Base-by-base conservation (phyloP, 1,140 invertebrate species). In the Schlechtendalia chinensis region DNA sequence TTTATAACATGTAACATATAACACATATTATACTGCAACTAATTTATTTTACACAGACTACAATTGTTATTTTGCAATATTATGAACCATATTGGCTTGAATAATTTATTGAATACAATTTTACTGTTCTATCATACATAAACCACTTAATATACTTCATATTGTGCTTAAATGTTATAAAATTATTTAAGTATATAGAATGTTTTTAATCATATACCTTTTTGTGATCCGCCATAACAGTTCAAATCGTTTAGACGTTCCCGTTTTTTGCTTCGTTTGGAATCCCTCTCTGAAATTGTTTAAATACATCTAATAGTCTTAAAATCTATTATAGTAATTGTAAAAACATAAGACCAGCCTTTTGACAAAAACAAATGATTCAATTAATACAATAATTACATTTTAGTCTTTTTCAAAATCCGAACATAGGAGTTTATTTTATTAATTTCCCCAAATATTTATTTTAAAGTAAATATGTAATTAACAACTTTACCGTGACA, bases 171-270 rank as follows among this genome's bases (percentile, higher is more conserved):
- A 32, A 14, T 29, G 54, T 29, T 11, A 29, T 72, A 54, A n/a
- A 72, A 54, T 27, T 72, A 54, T 54, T 72, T 54, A 72, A 29
- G 1, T 45, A 53, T 54, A 29, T 19, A n/a, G 54, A 54, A 54
- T 54, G 3, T 19, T 29, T 29, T 29, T 72, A 29, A 54, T 54
- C 24, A 82, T 84, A 86, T 91, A 91, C 90, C 90, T 91, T 90
- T 91, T 86, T 87, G 89, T 83, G 88, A 87, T 87, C 88, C 89
- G 86, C 90, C 89, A 87, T 90, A 89, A 87, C 90, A 91, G 89
- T 89, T 90, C 85, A 90, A 87, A 86, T 90, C 89, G 86, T 89
- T 89, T 83, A 90, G 89, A 86, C 88, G 89, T 88, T 90, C 89
- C 86, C 88, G 87, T 86, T 88, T 89, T 87, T 89, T 89, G 85